These are phyloP conservation scores for Belgica antarctica DNA, from an alignment of 2,888 invertebrate species.

Conservation along the genomic window DNA sequence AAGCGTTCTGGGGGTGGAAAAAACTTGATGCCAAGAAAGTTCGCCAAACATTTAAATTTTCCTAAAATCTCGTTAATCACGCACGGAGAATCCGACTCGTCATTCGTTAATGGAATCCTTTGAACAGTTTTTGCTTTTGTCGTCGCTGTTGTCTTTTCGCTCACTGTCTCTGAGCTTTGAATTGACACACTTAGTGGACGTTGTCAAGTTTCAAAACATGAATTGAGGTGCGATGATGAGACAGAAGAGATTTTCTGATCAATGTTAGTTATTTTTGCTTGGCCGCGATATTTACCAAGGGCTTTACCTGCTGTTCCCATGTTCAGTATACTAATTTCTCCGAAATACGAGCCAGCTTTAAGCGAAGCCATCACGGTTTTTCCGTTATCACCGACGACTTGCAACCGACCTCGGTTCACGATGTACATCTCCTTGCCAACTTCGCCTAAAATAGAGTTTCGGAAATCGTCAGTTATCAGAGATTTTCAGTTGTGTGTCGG, in stretches of 20 bases:
- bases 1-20: too few species aligned
- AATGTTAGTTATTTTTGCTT: conserved; percentile 51
- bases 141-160: too few species aligned
- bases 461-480: neutral
- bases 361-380: conserved; percentile 94
- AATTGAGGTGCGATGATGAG: neutral
- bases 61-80: too few species aligned
- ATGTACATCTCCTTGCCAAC: conserved; percentile 99
- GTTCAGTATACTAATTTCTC: conserved; percentile 99
- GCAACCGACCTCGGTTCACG: conserved; percentile 92
- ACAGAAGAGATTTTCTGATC: conserved; percentile 23
- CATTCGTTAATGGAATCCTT: too few species aligned
- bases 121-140: too few species aligned
- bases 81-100: too few species aligned
- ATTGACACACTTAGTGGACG: too few species aligned
- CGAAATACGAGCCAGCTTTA: conserved; percentile 98
- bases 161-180: too few species aligned
- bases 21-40: too few species aligned
- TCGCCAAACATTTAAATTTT: too few species aligned
- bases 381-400: conserved; percentile 93
- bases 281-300: conserved; percentile 85
- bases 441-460: conserved; percentile 70
- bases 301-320: conserved; percentile 98
- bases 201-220: too few species aligned
- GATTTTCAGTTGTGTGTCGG: neutral